Conservation (phyloP, 1,140 invertebrate genomes). For the Ptiloglossa arizonensis region DNA sequence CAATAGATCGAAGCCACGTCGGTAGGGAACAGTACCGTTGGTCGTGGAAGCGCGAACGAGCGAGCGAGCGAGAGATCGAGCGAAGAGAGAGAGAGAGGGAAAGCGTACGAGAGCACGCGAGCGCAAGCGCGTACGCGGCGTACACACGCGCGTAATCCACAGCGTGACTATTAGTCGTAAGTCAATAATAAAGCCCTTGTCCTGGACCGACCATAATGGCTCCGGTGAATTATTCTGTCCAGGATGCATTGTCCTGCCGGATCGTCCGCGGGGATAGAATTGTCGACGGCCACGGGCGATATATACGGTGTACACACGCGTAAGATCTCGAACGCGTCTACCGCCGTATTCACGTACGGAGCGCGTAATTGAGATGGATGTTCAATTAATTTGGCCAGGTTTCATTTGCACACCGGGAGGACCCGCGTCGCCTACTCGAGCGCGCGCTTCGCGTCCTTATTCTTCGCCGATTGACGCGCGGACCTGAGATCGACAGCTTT, state of each 20-base stretch:
- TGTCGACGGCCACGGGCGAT: slow-evolving; percentile 64
- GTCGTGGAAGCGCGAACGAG: no score
- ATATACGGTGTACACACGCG: slow-evolving; percentile 45
- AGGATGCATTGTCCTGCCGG: slow-evolving; percentile 68
- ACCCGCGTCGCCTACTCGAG: background rate
- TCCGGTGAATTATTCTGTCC: slow-evolving; percentile 72
- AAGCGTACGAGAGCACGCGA: background rate
- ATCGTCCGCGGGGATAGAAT: slow-evolving; percentile 68
- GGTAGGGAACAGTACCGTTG: background rate
- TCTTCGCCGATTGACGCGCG: background rate
- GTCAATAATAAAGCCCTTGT: slow-evolving; percentile 80
- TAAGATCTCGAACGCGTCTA: slow-evolving; percentile 49
- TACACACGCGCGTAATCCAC: slow-evolving; percentile 71
- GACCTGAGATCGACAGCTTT: slow-evolving; percentile 29
- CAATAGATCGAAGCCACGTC: slow-evolving; percentile 68
- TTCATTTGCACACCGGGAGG: slow-evolving; percentile 65
- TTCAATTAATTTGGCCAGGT: slow-evolving; percentile 68
- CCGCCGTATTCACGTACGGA: slow-evolving; percentile 57
- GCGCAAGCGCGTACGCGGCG: slow-evolving; percentile 13
- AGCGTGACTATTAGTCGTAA: slow-evolving; percentile 79
- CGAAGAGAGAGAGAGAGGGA: background rate
- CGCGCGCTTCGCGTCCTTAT: slow-evolving; percentile 17
- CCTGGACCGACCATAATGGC: slow-evolving; percentile 72
- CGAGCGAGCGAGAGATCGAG: no score
- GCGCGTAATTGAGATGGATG: slow-evolving; percentile 74